Evolutionary conservation across 1,140 invertebrate species (phyloP).

Genomic region (Drosophila oshimai): DNA sequence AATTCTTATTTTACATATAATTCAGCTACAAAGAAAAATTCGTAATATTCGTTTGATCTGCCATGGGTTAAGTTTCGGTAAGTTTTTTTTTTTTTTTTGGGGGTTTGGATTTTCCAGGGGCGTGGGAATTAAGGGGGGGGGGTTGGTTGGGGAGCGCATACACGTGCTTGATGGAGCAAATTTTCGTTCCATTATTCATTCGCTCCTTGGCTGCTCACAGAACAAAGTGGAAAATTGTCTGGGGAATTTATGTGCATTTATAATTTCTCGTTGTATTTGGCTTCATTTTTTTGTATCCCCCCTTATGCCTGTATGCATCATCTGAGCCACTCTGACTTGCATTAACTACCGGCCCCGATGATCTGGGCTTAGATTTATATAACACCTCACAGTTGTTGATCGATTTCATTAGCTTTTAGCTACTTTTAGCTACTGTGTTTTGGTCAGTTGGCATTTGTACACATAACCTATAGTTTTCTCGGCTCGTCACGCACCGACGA

Average conservation of each 20-base stretch:
- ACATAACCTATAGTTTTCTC: conserved; percentile 18
- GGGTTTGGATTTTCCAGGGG: background rate
- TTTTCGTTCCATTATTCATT: conserved; percentile 48
- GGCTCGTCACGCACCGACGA: conserved; percentile 31
- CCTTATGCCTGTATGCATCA: background rate
- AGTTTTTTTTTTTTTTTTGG: background rate
- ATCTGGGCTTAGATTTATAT: background rate
- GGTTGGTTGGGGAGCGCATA: background rate
- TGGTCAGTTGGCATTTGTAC: background rate
- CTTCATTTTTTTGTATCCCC: background rate
- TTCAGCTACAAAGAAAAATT: conserved; percentile 29
- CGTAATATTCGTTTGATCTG: conserved; percentile 38
- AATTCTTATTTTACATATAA: conserved; percentile 19
- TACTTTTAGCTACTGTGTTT: too few relatives aligned
- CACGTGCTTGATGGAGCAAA: conserved; percentile 45
- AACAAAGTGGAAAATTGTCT: conserved; percentile 46
- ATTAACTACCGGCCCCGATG: background rate
- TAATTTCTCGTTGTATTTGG: conserved; percentile 31
- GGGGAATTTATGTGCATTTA: conserved; percentile 45
- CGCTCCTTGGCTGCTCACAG: conserved; percentile 34
- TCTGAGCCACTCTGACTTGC: background rate
- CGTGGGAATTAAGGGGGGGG: too few relatives aligned
- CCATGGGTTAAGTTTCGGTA: conserved; percentile 10
- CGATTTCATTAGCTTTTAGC: conserved; percentile 3
- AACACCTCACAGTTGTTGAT: background rate